Base-by-base conservation (phyloP, 2,797 vertebrate species). In the Enteromius afrohamiltoni region DNA sequence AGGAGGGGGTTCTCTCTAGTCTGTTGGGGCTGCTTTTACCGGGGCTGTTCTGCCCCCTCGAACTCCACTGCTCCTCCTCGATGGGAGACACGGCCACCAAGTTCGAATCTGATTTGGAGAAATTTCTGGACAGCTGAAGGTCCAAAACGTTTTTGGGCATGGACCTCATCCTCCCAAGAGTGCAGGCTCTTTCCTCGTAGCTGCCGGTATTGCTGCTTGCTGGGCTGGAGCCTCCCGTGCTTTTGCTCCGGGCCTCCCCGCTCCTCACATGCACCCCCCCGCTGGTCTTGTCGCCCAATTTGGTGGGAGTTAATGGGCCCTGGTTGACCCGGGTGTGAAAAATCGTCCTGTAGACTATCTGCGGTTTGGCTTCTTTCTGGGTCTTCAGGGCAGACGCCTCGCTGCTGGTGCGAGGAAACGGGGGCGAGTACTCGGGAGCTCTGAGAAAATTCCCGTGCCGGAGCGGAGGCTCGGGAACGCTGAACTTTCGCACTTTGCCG, bases 81-180 rank as follows among this genome's bases (percentile, higher is more conserved):
- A 94, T 95, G 29, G 96, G 96, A 67, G 97, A 96, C 62, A 95
- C 96, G 4, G 96, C 94, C 62, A 97, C 96, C 77, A 99, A 95
- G 92, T 98, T 97, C 70, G 97, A 98, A 86, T 99, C 97, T 0
- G 97, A 99, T 91, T 99, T 99, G 0, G 97, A 99, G 87, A 99
- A 94, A 55, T 90, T 96, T 93, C 97, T 97, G 86, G 96, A 96
- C 86, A 97, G 93, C 89, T 97, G 97, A 91, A 97, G 94, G 90
- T 98, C 97, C 82, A 97, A 90, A 85, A 97, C 93, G 21, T 95
- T 96, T 89, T 96, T 97, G 79, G 97, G 97, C 85, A 97, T 93
- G 1, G 97, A 97, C 79, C 97, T 94, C 94, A 98, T 98, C 92
- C 97, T 97, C 73, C 97, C 97, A 64, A 99, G 94, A 0, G 97